Conservation (phyloP, 2,797 vertebrate species). For the Hydrolagus colliei region DNA sequence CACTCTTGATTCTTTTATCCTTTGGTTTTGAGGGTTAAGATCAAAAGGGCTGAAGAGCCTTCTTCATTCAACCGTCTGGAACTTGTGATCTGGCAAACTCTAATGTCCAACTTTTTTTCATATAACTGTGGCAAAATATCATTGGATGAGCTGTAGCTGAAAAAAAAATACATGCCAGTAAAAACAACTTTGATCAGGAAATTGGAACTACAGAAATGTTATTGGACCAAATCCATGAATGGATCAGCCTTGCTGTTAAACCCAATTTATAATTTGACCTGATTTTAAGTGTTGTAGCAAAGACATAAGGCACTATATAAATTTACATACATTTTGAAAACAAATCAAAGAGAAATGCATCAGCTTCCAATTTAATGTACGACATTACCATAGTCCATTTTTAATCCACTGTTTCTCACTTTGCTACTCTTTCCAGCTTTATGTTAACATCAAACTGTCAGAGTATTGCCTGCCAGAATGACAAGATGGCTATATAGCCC, state of each 20-base stretch:
- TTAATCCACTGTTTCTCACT: constrained; percentile 36
- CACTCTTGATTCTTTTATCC: no score
- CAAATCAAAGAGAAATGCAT: constrained; percentile 2
- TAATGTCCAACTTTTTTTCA: no score
- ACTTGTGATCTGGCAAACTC: no score
- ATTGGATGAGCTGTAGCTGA: no score
- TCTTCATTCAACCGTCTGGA: no score
- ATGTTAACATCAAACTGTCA: constrained; percentile 56
- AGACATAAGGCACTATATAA: neutral
- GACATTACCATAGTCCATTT: constrained; percentile 37
- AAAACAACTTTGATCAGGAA: no score
- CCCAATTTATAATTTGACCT: neutral
- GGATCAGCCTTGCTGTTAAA: neutral
- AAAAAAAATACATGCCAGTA: no score
- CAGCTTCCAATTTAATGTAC: neutral
- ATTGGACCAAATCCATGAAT: neutral
- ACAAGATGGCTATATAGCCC: constrained; percentile 68
- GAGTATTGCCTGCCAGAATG: constrained; percentile 65
- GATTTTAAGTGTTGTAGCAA: neutral
- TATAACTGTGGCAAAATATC: no score
- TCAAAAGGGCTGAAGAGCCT: no score
- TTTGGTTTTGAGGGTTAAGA: no score
- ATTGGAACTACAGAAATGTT: neutral
- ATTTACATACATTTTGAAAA: neutral
- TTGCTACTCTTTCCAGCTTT: constrained; percentile 18